Base-by-base conservation (phyloP, 2,113 vertebrate species). In the Patagioenas fasciata region DNA sequence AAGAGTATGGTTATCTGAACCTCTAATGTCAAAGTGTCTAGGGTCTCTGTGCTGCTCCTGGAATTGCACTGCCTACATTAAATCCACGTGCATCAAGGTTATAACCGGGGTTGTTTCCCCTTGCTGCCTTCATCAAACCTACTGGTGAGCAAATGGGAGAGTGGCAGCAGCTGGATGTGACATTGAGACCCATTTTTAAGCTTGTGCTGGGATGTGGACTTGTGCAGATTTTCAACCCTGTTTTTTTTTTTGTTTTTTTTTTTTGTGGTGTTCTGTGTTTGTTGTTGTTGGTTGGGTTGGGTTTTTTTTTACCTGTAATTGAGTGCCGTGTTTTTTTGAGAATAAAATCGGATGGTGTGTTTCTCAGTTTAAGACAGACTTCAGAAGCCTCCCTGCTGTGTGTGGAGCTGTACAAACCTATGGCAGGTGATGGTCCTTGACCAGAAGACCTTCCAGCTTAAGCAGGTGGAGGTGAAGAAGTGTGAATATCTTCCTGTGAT, bases 381-480 rank as follows among this genome's bases (percentile, higher is more conserved):
- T 64, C 51, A 85, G 56, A 65, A 66, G 44, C 24, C 0, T 8
- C 6, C 34, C 11, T 2, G 8, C 78, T 85, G 44, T 0, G 0
- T 48, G 65, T 47, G 42, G 25, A 71, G 13, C 31, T 92, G 42
- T 58, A 28, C 36, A 24, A 60, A 78, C 14, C 6, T 10, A 8
- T 67, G 74, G 70, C 60, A 58, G 71, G 31, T 47, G 70, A 19
- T 47, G 8, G 11, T 91, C 53, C 48, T 14, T 25, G 21, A 51
- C 32, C 34, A 80, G 58, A 36, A 88, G 82, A 60, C 58, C 19
- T 83, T 73, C 16, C 50, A 54, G 32, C 14, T 40, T 53, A 34
- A 78, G 56, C 17, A 54, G 31, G 16, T 84, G 38, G 78, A 87
- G 29, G 58, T 67, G 9, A n/a, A 64, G 54, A 51, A 13, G 6